These are phyloP conservation scores for Xenopus laevis DNA, from an alignment of 2,113 vertebrate species.

Conservation along the genomic window DNA sequence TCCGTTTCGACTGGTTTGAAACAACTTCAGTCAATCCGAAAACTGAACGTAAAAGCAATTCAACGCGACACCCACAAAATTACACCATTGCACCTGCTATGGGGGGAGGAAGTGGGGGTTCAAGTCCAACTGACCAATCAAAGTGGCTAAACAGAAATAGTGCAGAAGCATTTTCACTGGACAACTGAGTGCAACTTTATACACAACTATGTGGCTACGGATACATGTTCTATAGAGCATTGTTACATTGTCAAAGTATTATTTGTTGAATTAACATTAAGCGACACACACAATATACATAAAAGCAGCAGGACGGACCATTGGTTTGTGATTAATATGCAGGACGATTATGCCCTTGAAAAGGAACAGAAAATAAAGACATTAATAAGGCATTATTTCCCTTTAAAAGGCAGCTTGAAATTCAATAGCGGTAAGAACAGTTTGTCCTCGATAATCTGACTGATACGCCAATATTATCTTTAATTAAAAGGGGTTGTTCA, in stretches of 20 bases:
- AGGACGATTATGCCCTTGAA: too few species aligned
- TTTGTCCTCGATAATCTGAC: too few species aligned
- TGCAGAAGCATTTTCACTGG: not conserved
- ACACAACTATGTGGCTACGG: not conserved
- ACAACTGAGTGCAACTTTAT: not conserved
- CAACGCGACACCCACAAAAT: not conserved
- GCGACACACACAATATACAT: not conserved
- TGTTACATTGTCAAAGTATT: not conserved
- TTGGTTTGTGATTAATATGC: not conserved
- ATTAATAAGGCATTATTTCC: too few species aligned
- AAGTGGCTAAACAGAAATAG: not conserved
- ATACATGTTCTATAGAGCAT: not conserved
- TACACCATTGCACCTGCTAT: not conserved
- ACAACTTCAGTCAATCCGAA: not conserved
- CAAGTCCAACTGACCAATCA: not conserved
- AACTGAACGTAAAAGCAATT: not conserved
- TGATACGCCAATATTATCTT: too few species aligned
- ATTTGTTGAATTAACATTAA: not conserved
- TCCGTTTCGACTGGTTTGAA: not conserved
- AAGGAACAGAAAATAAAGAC: too few species aligned
- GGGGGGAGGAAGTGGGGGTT: not conserved
- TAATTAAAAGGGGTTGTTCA: too few species aligned
- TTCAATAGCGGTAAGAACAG: too few species aligned
- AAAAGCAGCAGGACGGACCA: slow-evolving; percentile 2
- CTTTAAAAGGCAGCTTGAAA: too few species aligned